Evolutionary conservation across 2,888 invertebrate species (phyloP), one percentile per base, ranked within the genome.

Genomic region (Ectropis crepuscularia): DNA sequence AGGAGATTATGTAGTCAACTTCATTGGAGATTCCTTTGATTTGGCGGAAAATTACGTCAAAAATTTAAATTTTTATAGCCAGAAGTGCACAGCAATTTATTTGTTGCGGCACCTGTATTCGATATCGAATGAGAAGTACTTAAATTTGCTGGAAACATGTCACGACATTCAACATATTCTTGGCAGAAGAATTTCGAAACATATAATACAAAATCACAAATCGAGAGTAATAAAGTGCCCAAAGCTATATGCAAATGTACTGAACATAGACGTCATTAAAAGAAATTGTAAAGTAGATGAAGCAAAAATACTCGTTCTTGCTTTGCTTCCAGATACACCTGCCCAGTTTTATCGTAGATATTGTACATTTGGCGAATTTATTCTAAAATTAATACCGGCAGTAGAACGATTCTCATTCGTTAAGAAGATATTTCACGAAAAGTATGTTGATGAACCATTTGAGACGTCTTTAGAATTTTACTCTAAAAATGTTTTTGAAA

Each of bases 141-240:
- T 88, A 58, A 71, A 83, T 66, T 61, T 87, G 53, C 62, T 86
- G 11, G 87, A 87, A 72, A 78, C 71, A 39, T 71, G 76, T 53
- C 54, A 57, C 8, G 6, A 5, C 6, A 49, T 2, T 7, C 41
- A 2, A 10, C 42, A 49, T 12, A 36, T 12, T 10, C 69, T 85
- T 12, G 83, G 85, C 45, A 69, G 74, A 43, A 75, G 81, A 58
- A 68, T 82, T 55, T 85, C 70, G 38, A 76, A 68, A 76, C 77
- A 72, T 74, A 81, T 78, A 69, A 78, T 77, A 70, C 79, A 72
- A 38, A 84, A 85, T 60, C 77, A 87, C 65, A 88, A 83, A 70
- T 61, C 72, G 5, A 76, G 84, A 67, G 79, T 87, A 43, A 63
- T 81, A 43, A 73, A 73, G 5, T 75, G 78, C 6, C 79, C 83